Base-by-base conservation (phyloP, 1,140 invertebrate species). In the Drosophila bocqueti region DNA sequence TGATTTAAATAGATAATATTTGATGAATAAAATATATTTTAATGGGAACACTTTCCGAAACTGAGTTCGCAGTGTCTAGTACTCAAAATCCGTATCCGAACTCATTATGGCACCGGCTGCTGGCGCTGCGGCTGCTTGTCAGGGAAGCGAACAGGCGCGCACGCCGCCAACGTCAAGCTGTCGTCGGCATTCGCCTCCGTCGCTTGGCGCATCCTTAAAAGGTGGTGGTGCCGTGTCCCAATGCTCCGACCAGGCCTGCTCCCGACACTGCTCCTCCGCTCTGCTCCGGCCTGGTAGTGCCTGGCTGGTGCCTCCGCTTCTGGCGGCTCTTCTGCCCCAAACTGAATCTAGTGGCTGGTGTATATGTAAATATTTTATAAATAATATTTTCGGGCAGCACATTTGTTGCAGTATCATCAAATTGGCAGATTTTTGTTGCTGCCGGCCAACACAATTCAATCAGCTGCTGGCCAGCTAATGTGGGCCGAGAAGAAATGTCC, bases 361-460 rank as follows among this genome's bases (percentile, higher is more conserved):
- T 72, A 79, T 71, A 50, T 72, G 63, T 74, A 82, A 57, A 76
- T 82, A 57, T 86, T 73, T 71, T 85, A 81, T 85, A 79, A 80
- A 65, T 77, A 77, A 90, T 90, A 90, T 90, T 90, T 82, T 90
- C 76, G 79, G 81, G 79, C 76, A 81, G 83, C 77, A 87, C 85
- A 90, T 90, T 90, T 90, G 85, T 90, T 90, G 86, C 77, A 83
- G 72, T 90, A 90, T 90, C 82, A 82, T 90, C 85, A 90, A 89
- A 89, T 90, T 90, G 85, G 85, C 85, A 85, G 83, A 58, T 85
- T 90, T 90, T 76, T 89, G 68, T 76, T 90, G 78, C 64, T 82
- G 81, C 68, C 90, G 79, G 82, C 85, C 81, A 90, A 91, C 81
- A 90, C 85, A 85, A 91, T 85, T 90, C 85, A 90, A 90, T 90